A percentile compares a stretch with the other conserved stretches of the same genome.
Conservation (phyloP, 2,113 vertebrate species). For the Thomomys bottae region DNA sequence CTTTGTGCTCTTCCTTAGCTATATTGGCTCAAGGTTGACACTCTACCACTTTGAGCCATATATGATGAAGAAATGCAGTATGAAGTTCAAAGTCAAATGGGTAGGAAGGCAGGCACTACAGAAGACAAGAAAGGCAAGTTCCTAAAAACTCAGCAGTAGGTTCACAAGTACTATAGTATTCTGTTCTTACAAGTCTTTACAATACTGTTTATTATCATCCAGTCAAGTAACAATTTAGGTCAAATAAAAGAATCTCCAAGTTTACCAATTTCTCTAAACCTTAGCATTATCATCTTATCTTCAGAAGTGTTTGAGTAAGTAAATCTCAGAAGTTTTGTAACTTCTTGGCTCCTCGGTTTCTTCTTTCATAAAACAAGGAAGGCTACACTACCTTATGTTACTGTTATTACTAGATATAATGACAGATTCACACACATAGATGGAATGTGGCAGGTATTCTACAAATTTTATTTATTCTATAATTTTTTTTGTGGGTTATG, state of each 20-base stretch:
- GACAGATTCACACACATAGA: background rate
- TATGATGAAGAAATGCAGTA: background rate
- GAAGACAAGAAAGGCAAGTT: background rate
- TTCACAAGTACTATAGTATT: background rate
- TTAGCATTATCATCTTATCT: slow-evolving; percentile 23
- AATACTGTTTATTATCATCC: background rate
- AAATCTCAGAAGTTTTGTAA: slow-evolving; percentile 20
- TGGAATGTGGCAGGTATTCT: background rate
- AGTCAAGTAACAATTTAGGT: slow-evolving; percentile 3
- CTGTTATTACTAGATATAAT: background rate
- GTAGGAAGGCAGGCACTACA: background rate
- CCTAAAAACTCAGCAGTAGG: background rate
- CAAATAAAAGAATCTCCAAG: slow-evolving; percentile 27
- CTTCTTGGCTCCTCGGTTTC: background rate
- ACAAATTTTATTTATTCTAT: slow-evolving; percentile 24
- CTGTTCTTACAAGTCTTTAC: background rate
- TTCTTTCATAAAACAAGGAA: slow-evolving; percentile 9
- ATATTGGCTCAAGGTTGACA: too few relatives aligned
- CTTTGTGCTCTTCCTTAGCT: too few relatives aligned
- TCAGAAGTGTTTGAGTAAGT: slow-evolving; percentile 1
- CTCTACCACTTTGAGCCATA: too few relatives aligned
- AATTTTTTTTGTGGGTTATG: too few relatives aligned
- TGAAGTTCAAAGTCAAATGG: background rate
- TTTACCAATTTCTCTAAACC: background rate
- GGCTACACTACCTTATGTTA: background rate